A percentile compares a stretch with the other conserved stretches of the same genome.
These are phyloP conservation scores for Taenioides sp. DNA, from an alignment of 2,797 vertebrate species.

Conservation along the genomic window DNA sequence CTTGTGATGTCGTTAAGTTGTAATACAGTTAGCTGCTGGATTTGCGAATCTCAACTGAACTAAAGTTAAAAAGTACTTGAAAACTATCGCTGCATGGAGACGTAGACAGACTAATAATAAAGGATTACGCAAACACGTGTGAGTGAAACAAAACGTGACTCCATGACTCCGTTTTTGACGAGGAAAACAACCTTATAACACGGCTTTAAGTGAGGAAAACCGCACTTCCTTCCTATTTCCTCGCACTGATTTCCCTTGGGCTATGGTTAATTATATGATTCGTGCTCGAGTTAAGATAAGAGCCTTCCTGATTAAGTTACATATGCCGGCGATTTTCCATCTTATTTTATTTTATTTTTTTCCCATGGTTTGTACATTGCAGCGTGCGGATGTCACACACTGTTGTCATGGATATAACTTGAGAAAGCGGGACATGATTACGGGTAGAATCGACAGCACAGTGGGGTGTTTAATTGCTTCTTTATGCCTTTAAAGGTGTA, in stretches of 20 bases:
- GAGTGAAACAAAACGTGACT: no score
- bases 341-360: background rate
- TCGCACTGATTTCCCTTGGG: conserved; percentile 69
- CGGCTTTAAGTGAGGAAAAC: conserved; percentile 19
- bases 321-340: conserved; percentile 31
- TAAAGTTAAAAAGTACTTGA: no score
- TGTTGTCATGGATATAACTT: background rate
- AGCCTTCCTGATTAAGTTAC: conserved; percentile 39
- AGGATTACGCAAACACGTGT: no score
- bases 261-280: conserved; percentile 67
- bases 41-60: no score
- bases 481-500: conserved; percentile 15
- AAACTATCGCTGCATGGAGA: no score
- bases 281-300: conserved; percentile 51
- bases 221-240: background rate
- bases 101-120: no score
- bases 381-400: background rate
- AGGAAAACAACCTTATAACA: no score
- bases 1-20: no score
- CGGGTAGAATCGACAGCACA: conserved; percentile 10
- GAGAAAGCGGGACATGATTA: conserved; percentile 19
- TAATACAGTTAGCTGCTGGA: no score
- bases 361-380: background rate
- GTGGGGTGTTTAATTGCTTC: conserved; percentile 27
- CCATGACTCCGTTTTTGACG: no score